Evolutionary conservation across 30 jellyfish, hydroid and myxozoan species (phyloP).

Genomic region (Chrysaora quinquecirrha): DNA sequence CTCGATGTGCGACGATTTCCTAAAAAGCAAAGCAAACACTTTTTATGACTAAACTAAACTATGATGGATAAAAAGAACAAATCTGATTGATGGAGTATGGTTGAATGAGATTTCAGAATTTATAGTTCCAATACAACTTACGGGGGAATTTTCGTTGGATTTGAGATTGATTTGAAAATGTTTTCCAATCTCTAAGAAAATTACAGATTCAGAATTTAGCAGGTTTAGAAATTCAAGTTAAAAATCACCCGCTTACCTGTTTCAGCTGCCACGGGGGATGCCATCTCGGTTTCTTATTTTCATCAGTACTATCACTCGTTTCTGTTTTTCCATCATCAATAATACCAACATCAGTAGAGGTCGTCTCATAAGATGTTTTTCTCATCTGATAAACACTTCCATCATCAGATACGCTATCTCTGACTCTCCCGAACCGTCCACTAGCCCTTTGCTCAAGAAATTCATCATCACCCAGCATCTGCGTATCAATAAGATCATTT

Average conservation of each 20-base stretch:
- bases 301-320: conserved; percentile 32
- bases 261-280: conserved; percentile 99
- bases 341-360: conserved; percentile 49
- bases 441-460: not conserved
- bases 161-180: no score
- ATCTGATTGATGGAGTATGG: no score
- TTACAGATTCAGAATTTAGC: no score
- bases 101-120: no score
- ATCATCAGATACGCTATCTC: not conserved
- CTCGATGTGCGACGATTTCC: conserved; percentile 95
- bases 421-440: not conserved
- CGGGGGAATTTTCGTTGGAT: no score
- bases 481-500: conserved; percentile 43
- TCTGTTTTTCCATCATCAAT: conserved; percentile 28
- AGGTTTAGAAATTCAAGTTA: no score
- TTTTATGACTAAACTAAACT: no score
- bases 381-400: not conserved
- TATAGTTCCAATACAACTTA: no score
- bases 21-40: conserved; percentile 8
- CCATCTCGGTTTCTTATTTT: conserved; percentile 87
- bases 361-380: conserved; percentile 20
- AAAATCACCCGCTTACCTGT: conserved; percentile 58
- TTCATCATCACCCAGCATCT: conserved; percentile 7
- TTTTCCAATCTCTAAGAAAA: no score
- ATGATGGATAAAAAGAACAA: no score